Base-by-base conservation (phyloP, 64 coral and sea anemone genomes). In the Stylophora pistillata region DNA sequence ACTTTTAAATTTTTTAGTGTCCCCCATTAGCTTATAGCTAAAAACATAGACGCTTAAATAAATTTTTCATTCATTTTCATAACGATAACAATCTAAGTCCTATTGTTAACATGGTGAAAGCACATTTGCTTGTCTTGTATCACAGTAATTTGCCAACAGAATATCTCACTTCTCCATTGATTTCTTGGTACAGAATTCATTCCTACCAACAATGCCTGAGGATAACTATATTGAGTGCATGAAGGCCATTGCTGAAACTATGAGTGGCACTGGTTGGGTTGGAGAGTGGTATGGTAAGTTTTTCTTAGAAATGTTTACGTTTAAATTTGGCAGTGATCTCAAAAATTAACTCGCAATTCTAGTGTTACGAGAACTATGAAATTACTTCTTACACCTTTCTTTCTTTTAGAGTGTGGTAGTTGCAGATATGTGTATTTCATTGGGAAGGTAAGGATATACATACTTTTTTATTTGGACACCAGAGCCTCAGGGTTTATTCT, bases 181-280 rank as follows among this genome's bases (percentile, higher is more conserved):
- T 23, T 68, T 68, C 26, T n/a, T 68, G 64, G 10, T 37, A 21
- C 13, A 89, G 88, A 79, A 73, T 72, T 81, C 88, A 13, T 89
- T 71, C 30, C 66, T 89, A 16, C 76, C 88, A 79, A 89, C 88
- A 9, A 89, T 89, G 47, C 88, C 88, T 53, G 88, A 89, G 16
- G 88, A 89, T 37, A 73, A 56, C 32, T 62, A 71, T 69, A 47
- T 56, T 0, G 76, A 89, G 20, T 84, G 80, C 32, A 84, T 84
- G 33, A 21, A 37, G 12, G 80, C 69, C 65, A 84, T 84, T 11
- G 61, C 80, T 28, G 61, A 54, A 33, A 62, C 58, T 47, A 69
- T 84, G 61, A 25, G 26, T 37, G 58, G 60, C 65, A 84, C 58
- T 70, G 31, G 80, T 47, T 37, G 34, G 18, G 7, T 9, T 23